A percentile compares a stretch with the other conserved stretches of the same genome.
Evolutionary conservation across 2,113 vertebrate species (phyloP).

Genomic region (Embiotoca jacksoni): DNA sequence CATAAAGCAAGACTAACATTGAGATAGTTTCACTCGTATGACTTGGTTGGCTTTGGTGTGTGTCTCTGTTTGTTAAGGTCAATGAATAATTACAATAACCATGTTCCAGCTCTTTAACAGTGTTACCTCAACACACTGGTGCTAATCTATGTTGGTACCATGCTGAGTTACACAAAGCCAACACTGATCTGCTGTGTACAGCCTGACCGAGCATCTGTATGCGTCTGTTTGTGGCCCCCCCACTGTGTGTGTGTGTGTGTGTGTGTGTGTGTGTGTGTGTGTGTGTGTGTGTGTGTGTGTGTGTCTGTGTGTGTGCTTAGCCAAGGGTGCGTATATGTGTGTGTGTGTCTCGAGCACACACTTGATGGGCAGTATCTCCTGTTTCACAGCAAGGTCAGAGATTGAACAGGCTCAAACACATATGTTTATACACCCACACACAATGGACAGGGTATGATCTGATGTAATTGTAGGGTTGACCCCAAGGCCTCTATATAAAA

Average conservation of each 20-base stretch:
- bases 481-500: background rate
- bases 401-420: constrained; percentile 13
- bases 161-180: constrained; percentile 70
- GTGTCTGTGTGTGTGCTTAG: no score
- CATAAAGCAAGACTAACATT: background rate
- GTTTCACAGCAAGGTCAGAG: constrained; percentile 58
- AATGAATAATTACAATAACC: constrained; percentile 66
- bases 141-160: constrained; percentile 71
- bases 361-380: constrained; percentile 43
- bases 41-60: constrained; percentile 24
- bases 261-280: constrained; percentile 23
- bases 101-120: constrained; percentile 56
- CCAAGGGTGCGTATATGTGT: background rate
- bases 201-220: constrained; percentile 78
- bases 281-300: constrained; percentile 10
- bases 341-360: constrained; percentile 33
- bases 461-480: background rate
- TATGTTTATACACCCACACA: background rate
- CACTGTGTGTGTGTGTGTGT: constrained; percentile 44
- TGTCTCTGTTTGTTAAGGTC: constrained; percentile 54
- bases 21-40: background rate
- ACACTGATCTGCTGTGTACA: constrained; percentile 70
- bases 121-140: constrained; percentile 64
- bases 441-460: background rate
- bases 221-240: constrained; percentile 71